Conservation (phyloP, 2,888 invertebrate species). For the Pogonocherus hispidulus region DNA sequence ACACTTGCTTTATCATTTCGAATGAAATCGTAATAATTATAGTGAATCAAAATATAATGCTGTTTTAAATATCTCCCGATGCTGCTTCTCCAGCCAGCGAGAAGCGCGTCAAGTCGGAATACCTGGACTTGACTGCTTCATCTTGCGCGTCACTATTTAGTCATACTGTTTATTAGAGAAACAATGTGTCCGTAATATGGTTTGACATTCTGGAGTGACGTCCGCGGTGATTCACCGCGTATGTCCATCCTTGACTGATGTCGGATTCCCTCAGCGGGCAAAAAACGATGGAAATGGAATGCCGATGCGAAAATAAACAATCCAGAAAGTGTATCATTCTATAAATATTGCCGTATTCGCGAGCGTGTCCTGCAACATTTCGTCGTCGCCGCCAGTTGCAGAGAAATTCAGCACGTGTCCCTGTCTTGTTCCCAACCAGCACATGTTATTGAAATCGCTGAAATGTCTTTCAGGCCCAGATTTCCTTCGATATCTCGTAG, state of each 20-base stretch:
- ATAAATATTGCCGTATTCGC: conserved; percentile 40
- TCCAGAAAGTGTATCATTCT: conserved; percentile 37
- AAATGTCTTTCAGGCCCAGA: conserved; percentile 7
- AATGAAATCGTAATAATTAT: too few relatives aligned
- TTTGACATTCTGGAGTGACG: too few relatives aligned
- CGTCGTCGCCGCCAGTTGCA: conserved; percentile 34
- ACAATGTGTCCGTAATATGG: too few relatives aligned
- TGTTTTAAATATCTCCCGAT: too few relatives aligned
- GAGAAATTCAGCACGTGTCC: conserved; percentile 41
- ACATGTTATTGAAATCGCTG: conserved; percentile 1
- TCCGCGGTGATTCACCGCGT: background rate
- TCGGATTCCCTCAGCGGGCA: conserved; percentile 11
- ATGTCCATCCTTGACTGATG: conserved; percentile 35
- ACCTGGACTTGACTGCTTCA: too few relatives aligned
- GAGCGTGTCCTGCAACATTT: conserved; percentile 40
- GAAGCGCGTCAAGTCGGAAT: too few relatives aligned
- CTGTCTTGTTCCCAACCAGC: background rate
- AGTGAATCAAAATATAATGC: too few relatives aligned
- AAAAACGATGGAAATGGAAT: conserved; percentile 12
- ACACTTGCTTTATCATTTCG: too few relatives aligned
- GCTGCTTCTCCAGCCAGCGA: too few relatives aligned
- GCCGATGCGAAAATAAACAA: conserved; percentile 35
- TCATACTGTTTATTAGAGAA: too few relatives aligned
- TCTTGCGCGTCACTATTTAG: too few relatives aligned
- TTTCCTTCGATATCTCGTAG: background rate